Evolutionary conservation across 2,113 vertebrate species (phyloP).

Genomic region (Gymnocephalus cernua): DNA sequence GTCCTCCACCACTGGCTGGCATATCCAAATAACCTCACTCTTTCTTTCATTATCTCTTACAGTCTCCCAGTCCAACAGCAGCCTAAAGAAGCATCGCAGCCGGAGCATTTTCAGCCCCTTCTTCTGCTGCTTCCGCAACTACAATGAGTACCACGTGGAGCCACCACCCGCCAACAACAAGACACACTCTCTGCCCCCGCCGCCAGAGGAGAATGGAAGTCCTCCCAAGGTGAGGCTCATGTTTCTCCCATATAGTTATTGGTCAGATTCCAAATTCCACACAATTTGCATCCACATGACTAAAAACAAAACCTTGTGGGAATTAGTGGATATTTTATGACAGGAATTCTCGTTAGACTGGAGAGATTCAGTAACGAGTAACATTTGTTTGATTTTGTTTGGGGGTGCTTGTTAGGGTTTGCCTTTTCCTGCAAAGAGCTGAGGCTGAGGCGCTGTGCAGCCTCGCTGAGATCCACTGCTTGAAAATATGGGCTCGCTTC

Average conservation of each 20-base stretch:
- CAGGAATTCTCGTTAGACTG: conserved; percentile 27
- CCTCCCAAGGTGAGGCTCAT: conserved; percentile 90
- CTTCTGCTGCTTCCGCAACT: conserved; percentile 98
- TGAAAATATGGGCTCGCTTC: conserved; percentile 81
- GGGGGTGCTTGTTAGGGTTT: conserved; percentile 66
- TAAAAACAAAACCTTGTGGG: conserved; percentile 3
- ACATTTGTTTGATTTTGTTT: conserved; percentile 65
- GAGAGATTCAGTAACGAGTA: conserved; percentile 46
- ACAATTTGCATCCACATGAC: conserved; percentile 19
- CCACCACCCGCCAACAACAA: conserved; percentile 88
- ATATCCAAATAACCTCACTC: not conserved
- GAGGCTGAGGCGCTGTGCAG: conserved; percentile 50
- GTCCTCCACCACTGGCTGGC: not conserved
- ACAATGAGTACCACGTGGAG: conserved; percentile 95
- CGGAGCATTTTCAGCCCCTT: conserved; percentile 97
- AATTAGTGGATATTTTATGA: conserved; percentile 18
- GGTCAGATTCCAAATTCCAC: conserved; percentile 33
- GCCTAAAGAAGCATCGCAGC: conserved; percentile 95
- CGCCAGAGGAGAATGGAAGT: conserved; percentile 94
- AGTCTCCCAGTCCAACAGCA: conserved; percentile 92
- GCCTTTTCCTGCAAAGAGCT: conserved; percentile 55
- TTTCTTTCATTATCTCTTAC: conserved; percentile 44
- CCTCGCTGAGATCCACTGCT: conserved; percentile 74
- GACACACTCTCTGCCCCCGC: conserved; percentile 87
- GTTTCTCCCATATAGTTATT: conserved; percentile 45